Base-by-base conservation (phyloP, 2,888 invertebrate species). In the Coenonympha arcania region DNA sequence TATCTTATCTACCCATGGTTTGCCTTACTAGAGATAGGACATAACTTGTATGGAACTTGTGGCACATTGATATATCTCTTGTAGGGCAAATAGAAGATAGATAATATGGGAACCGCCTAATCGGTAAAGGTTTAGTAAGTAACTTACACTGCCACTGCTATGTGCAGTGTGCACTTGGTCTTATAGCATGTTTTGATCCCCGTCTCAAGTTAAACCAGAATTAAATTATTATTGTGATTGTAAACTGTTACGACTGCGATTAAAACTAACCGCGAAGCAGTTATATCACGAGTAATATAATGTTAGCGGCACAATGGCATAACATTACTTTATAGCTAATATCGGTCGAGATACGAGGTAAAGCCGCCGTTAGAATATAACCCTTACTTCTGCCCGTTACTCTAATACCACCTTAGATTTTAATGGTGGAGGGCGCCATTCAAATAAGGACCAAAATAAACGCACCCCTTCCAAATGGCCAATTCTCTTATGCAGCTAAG, bases 171-270 rank as follows among this genome's bases (percentile, higher is more conserved):
- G 24, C 34, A 16, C 34, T 9, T 5, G n/a, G 13, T 24, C 22
- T 24, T 9, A 11, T 69, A 68, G 1, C 39, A 58, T 72, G 72
- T 79, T 77, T 71, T 74, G 76, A 75, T 75, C 74, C 74, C 62
- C 53, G 50, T 52, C 65, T 69, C 64, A 63, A 61, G 61, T 62
- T 65, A 67, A 72, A 73, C 73, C 69, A 64, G 71, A 77, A 68
- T 77, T 73, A 79, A 83, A 84, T 83, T 81, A 82, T 79, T 83
- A 82, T 84, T 79, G 74, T 77, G 66, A 72, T 73, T 76, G 76
- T 83, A 77, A 82, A 85, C 71, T 70, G 79, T 85, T 84, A 86
- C 64, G 79, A 74, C 69, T 59, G 64, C 71, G 68, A 79, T 83
- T 81, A 79, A 79, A 80, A 80, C 76, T 77, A 76, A 79, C 83